phyloP scores from a whole-genome alignment of 2,888 invertebrate species.

The Pollenia labialis region DNA sequence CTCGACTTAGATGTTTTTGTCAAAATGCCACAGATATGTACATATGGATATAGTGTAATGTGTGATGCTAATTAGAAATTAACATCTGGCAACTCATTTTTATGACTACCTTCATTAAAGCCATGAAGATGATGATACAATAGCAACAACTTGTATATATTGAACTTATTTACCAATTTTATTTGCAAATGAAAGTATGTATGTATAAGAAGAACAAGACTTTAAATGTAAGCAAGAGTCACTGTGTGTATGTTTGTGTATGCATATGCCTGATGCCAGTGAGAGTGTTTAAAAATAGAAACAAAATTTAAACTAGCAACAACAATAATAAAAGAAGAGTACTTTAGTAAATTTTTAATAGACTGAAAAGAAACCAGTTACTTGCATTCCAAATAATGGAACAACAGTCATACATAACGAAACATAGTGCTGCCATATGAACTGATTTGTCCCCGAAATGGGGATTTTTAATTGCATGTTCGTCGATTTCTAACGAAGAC shows the following conservation, averaged over 20 bases:
- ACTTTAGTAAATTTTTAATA: slow-evolving; percentile 51
- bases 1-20: too few relatives aligned
- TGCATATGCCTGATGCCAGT: slow-evolving; percentile 26
- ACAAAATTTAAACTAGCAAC: slow-evolving; percentile 10
- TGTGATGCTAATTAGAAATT: not conserved
- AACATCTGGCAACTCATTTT: slow-evolving; percentile 25
- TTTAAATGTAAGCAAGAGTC: not conserved
- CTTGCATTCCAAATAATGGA: not conserved
- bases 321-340: slow-evolving; percentile 37
- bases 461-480: too few relatives aligned
- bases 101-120: not conserved
- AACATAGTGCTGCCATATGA: too few relatives aligned
- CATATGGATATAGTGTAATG: not conserved
- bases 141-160: slow-evolving; percentile 14
- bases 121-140: not conserved
- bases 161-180: slow-evolving; percentile 42
- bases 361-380: slow-evolving; percentile 63
- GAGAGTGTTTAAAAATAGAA: slow-evolving; percentile 71
- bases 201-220: slow-evolving; percentile 44
- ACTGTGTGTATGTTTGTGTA: not conserved
- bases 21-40: too few relatives aligned
- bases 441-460: too few relatives aligned
- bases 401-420: too few relatives aligned
- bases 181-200: slow-evolving; percentile 65
- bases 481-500: too few relatives aligned